These are phyloP conservation scores for rat (Rattus norvegicus) DNA, from an alignment of 2,113 vertebrate species.

Conservation along the genomic window GRCr8 NC_086023.1:149261001-149261500, in stretches of 20 bases:
- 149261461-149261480: not conserved
- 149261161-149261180: not conserved
- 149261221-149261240: constrained; percentile 7
- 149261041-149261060: not conserved
- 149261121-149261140: not conserved
- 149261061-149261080: not conserved
- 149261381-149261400: no score
- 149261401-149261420: no score
- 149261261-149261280: constrained; percentile 48
- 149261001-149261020: not conserved
- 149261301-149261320: not conserved
- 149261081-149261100: not conserved
- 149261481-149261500: not conserved
- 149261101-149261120: not conserved
- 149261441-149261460: no score
- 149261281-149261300: constrained; percentile 17
- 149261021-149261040: no score
- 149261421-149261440: no score
- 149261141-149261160: not conserved
- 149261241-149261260: constrained; percentile 37
- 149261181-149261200: not conserved
- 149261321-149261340: no score
- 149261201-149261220: constrained; percentile 23
- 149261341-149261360: no score
- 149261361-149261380: no score